phyloP scores from a whole-genome alignment of 1,140 invertebrate genomes.

The Brachystomella parvula region DNA sequence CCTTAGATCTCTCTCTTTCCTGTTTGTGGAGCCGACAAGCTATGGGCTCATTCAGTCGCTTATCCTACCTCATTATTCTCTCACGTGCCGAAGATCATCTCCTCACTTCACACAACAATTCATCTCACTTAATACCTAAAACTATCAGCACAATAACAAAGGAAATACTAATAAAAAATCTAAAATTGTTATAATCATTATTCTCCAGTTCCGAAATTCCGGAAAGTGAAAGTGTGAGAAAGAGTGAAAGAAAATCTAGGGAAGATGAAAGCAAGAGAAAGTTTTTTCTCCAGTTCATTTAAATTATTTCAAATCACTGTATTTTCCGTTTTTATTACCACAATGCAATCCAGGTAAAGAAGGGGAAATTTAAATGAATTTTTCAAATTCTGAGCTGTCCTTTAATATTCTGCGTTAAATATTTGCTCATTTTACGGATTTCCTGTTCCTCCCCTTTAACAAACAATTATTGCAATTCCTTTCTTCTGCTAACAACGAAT shows the following conservation, averaged over 20 bases:
- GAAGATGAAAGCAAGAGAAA: background rate
- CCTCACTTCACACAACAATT: no score
- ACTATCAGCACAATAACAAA: no score
- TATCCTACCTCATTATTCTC: no score
- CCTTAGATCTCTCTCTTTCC: no score
- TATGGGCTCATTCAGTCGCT: no score
- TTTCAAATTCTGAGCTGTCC: background rate
- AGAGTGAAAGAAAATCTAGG: background rate
- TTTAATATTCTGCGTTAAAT: background rate
- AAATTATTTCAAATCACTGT: background rate
- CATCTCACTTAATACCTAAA: no score
- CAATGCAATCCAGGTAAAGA: background rate
- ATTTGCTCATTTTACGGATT: slow-evolving; percentile 4
- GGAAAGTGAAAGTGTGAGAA: background rate
- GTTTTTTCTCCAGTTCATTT: background rate
- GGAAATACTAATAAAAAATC: background rate
- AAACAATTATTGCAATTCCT: slow-evolving; percentile 8
- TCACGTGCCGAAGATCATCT: no score
- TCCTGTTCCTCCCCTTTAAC: background rate
- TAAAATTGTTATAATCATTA: background rate
- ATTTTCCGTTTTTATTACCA: background rate
- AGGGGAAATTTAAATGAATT: background rate
- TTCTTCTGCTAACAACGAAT: background rate
- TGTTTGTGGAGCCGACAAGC: no score
- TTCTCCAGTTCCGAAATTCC: background rate